phyloP scores from a whole-genome alignment of 2,888 invertebrate species.

The Pyrrhia umbra region DNA sequence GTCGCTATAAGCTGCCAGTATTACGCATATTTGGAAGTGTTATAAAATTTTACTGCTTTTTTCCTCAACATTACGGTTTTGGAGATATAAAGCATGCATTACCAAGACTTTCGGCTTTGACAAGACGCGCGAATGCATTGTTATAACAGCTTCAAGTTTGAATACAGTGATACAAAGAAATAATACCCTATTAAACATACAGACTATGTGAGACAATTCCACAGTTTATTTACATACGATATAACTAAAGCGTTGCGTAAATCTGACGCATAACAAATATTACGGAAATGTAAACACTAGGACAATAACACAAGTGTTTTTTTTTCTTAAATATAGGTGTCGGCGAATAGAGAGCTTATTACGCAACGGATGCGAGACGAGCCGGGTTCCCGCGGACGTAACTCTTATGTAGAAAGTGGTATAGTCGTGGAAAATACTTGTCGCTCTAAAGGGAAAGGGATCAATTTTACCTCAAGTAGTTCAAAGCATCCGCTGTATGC shows the following conservation, averaged over 20 bases:
- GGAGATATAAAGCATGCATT: conserved; percentile 40
- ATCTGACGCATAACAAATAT: conserved; percentile 44
- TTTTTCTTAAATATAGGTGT: conserved; percentile 25
- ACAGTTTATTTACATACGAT: conserved; percentile 41
- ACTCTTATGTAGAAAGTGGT: conserved; percentile 73
- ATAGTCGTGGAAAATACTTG: conserved; percentile 56
- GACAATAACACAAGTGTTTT: conserved; percentile 60
- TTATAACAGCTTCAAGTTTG: conserved; percentile 16
- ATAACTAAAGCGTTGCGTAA: conserved; percentile 41
- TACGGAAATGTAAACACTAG: conserved; percentile 54
- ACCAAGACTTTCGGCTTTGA: conserved; percentile 25
- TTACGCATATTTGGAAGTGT: conserved; percentile 67
- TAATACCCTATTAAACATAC: conserved; percentile 7
- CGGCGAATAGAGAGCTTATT: conserved; percentile 63
- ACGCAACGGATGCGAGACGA: conserved; percentile 69
- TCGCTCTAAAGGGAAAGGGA: conserved; percentile 68
- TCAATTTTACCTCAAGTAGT: conserved; percentile 59
- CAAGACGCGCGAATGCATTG: conserved; percentile 19
- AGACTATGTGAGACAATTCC: conserved; percentile 40
- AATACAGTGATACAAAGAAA: conserved; percentile 1
- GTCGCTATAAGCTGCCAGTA: conserved; percentile 72
- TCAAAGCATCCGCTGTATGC: conserved; percentile 63
- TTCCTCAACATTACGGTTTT: conserved; percentile 33
- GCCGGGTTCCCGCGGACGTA: conserved; percentile 73
- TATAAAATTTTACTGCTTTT: conserved; percentile 42